phyloP scores from a whole-genome alignment of 2,888 invertebrate species.

The Ophonus ardosiacus region DNA sequence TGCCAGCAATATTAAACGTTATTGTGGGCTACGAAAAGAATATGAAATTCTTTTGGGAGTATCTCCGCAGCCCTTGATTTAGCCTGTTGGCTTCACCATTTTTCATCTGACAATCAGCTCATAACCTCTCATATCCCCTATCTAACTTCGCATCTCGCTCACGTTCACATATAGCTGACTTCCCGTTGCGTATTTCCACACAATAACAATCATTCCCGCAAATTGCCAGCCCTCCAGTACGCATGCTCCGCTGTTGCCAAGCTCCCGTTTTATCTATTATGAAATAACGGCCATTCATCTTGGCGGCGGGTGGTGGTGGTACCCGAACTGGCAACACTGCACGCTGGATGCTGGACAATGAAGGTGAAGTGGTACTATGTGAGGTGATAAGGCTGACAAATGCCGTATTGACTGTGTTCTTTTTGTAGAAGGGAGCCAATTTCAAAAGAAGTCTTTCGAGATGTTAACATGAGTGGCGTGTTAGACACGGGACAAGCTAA shows the following conservation, averaged over 20 bases:
- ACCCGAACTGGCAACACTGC: neutral
- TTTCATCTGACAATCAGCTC: neutral
- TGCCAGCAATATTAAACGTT: too few species aligned
- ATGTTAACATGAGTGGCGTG: too few species aligned
- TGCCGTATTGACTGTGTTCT: constrained; percentile 4
- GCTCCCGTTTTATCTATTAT: constrained; percentile 52
- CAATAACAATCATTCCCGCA: constrained; percentile 54
- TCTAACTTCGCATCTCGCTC: constrained; percentile 4
- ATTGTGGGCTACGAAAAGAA: too few species aligned
- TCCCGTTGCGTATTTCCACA: constrained; percentile 45
- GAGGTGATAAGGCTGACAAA: constrained; percentile 19
- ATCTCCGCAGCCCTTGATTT: too few species aligned
- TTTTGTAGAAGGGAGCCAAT: neutral
- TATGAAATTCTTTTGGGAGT: too few species aligned
- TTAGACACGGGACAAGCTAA: too few species aligned
- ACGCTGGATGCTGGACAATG: neutral
- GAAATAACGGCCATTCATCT: constrained; percentile 54
- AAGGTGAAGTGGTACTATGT: neutral
- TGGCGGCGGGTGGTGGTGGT: neutral
- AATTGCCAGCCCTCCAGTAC: constrained; percentile 28
- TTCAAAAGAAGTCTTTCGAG: too few species aligned
- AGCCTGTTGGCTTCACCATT: neutral
- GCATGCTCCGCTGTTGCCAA: neutral
- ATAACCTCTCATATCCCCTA: neutral
- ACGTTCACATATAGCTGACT: constrained; percentile 3